phyloP scores from a whole-genome alignment of 2,113 vertebrate genomes.

The Halcyon senegalensis region DNA sequence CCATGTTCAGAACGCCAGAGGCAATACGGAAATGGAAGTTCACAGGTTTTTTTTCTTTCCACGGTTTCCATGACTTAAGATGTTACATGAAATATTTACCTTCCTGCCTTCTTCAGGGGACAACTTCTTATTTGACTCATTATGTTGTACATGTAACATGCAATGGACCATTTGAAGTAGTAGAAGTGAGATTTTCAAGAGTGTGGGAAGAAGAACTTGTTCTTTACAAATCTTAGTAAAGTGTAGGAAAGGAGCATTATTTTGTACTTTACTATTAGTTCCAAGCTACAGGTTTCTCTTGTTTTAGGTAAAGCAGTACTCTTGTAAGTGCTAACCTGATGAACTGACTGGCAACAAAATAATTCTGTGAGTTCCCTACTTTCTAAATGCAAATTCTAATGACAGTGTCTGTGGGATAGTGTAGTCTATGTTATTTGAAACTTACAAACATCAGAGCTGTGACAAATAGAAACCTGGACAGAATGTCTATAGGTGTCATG shows the following conservation, averaged over 20 bases:
- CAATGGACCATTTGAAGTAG: conserved; percentile 15
- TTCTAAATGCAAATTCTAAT: background rate
- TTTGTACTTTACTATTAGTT: background rate
- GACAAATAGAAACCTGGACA: background rate
- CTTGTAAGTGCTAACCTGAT: background rate
- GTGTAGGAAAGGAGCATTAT: background rate
- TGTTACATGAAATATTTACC: conserved; percentile 12
- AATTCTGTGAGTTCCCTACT: background rate
- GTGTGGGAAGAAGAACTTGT: background rate
- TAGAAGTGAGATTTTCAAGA: background rate
- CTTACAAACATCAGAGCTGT: background rate
- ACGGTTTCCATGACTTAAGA: background rate
- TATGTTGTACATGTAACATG: conserved; percentile 10
- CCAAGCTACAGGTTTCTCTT: background rate
- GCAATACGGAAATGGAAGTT: background rate
- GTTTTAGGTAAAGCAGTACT: conserved; percentile 6
- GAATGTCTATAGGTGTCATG: background rate
- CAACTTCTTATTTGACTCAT: conserved; percentile 7
- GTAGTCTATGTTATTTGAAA: background rate
- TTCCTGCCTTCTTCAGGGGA: conserved; percentile 31
- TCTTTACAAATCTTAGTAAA: background rate
- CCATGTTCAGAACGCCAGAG: background rate
- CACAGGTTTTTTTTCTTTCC: background rate
- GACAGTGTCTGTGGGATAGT: background rate
- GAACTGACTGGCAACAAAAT: background rate